A percentile compares a stretch with the other conserved stretches of the same genome.
phyloP scores from a whole-genome alignment of 2,797 vertebrate genomes.

The Hypotaenidia okinawae region DNA sequence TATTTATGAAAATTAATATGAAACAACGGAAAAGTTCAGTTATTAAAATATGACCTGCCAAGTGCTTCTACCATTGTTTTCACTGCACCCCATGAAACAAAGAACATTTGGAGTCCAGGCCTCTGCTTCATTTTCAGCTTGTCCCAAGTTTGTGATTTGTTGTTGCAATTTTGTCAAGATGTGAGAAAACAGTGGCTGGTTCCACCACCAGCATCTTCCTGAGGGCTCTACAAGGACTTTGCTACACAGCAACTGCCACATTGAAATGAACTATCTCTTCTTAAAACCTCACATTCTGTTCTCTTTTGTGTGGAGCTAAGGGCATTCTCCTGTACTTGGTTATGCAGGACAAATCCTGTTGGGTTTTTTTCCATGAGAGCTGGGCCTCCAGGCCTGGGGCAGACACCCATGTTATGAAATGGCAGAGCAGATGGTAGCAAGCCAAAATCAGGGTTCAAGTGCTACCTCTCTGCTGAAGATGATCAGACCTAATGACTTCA shows the following conservation, averaged over 20 bases:
- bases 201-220: background rate
- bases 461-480: background rate
- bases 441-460: background rate
- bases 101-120: constrained; percentile 25
- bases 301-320: background rate
- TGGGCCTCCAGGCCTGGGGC: background rate
- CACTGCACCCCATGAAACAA: background rate
- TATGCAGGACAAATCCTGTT: background rate
- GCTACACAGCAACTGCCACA: background rate
- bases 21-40: constrained; percentile 27
- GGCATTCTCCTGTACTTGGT: background rate
- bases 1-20: constrained; percentile 41
- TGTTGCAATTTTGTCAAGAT: constrained; percentile 8
- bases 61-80: constrained; percentile 35
- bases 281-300: background rate
- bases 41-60: constrained; percentile 33
- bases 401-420: background rate
- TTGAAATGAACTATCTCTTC: background rate
- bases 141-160: constrained; percentile 8
- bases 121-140: constrained; percentile 27
- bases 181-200: background rate
- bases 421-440: background rate
- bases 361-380: background rate
- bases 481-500: background rate
- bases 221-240: background rate